Evolutionary conservation across 2,113 vertebrate genomes (phyloP).

Genomic region (Centropus unirufus): DNA sequence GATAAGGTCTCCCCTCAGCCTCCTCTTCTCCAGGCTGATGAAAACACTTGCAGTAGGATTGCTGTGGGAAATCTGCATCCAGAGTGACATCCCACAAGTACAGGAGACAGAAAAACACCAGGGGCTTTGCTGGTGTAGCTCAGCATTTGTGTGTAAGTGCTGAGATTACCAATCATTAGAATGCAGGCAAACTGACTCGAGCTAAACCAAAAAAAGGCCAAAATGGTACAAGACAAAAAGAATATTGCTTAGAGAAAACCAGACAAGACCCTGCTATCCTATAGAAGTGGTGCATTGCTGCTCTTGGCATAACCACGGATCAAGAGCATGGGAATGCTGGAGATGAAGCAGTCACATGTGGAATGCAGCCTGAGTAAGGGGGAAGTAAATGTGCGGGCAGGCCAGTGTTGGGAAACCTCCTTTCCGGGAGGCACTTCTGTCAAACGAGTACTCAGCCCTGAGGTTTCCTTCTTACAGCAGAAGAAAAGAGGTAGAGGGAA

Average conservation of each 20-base stretch:
- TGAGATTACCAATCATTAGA: background rate
- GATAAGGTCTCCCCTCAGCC: too few species aligned
- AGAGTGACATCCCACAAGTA: background rate
- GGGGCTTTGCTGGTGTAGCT: background rate
- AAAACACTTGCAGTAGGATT: background rate
- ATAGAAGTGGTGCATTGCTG: background rate
- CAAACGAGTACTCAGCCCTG: background rate
- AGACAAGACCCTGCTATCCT: background rate
- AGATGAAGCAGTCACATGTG: background rate
- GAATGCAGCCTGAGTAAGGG: background rate
- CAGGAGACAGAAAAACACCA: background rate
- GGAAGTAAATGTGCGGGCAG: background rate
- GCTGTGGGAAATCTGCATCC: background rate
- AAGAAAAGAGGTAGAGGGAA: background rate
- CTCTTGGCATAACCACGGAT: background rate
- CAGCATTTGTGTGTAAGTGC: background rate
- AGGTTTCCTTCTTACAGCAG: background rate
- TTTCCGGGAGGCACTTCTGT: background rate
- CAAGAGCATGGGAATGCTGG: background rate
- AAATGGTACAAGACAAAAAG: background rate
- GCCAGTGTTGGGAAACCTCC: background rate
- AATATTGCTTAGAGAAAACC: background rate
- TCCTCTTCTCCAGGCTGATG: too few species aligned
- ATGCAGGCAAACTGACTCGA: background rate
- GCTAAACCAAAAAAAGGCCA: background rate